Evolutionary conservation across 2,113 vertebrate species (phyloP), one percentile per base, ranked within the genome.

Genomic region (Poeciliopsis retropinna): DNA sequence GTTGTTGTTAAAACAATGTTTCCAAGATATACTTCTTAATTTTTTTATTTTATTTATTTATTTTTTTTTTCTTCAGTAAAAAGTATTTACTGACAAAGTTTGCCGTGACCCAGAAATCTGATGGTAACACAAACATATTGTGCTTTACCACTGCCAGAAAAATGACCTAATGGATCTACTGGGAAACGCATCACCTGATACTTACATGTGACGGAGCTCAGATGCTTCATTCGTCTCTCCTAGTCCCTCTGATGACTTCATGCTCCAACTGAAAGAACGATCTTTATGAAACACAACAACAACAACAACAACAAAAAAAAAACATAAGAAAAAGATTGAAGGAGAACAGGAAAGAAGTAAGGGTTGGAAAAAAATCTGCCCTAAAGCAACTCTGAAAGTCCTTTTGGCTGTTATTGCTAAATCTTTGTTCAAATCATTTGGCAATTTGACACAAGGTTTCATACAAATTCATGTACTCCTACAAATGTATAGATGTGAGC

Each of bases 391-490:
- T 71, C 39, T 64, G 75, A 81, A 88, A 76, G 83, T 90, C 41
- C 30, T 82, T 77, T 78, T 73, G 74, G 72, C 72, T 83, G 67
- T 76, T 54, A 66, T 72, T 76, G 80, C 70, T 77, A 64, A 54
- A 71, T 76, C 78, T 83, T 90, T 90, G 88, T 91, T 89, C 67
- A 44, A 64, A 62, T 85, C 74, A 60, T 60, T 9, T 37, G 65
- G 37, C 68, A 39, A 30, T 12, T 57, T 10, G 65, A 60, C 64
- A 60, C 62, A 73, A 15, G 14, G 51, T 60, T 15, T 70, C 57
- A 77, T 32, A 71, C 37, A 64, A 41, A 64, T 34, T n/a, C 62
- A 70, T 57, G 61, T 15, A 0, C 60, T 72, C 19, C 73, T 60
- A 27, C 60, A 64, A 12, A 3, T 63, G 60, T 62, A 54, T 69